These are phyloP conservation scores for Drosophila pruinosa DNA, from an alignment of 1,140 invertebrate genomes.

Conservation along the genomic window DNA sequence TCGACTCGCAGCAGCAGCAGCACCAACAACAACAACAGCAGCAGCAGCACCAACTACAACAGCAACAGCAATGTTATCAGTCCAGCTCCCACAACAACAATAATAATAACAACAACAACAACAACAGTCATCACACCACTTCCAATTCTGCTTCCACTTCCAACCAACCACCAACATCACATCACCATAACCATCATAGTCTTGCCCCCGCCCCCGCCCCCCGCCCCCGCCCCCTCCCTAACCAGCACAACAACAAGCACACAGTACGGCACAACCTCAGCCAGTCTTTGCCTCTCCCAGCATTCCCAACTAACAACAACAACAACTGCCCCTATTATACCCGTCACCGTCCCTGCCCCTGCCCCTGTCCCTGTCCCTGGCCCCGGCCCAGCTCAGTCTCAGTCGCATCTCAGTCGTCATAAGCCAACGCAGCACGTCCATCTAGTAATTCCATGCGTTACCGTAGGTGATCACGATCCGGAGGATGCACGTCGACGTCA, in stretches of 20 bases:
- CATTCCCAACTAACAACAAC: background rate
- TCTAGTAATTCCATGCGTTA: slow-evolving; percentile 92
- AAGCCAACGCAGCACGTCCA: slow-evolving; percentile 84
- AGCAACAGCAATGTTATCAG: slow-evolving; percentile 43
- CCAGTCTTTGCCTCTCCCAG: slow-evolving; percentile 29
- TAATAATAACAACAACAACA: slow-evolving; percentile 78
- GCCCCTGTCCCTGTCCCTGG: background rate
- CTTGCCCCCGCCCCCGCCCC: slow-evolving; percentile 18
- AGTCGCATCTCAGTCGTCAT: slow-evolving; percentile 72
- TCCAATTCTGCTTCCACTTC: slow-evolving; percentile 82
- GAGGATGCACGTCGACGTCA: slow-evolving; percentile 85
- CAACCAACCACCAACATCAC: slow-evolving; percentile 63
- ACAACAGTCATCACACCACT: slow-evolving; percentile 63
- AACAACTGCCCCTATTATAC: background rate
- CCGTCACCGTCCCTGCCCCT: background rate
- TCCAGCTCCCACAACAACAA: slow-evolving; percentile 61
- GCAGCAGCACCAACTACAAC: slow-evolving; percentile 63
- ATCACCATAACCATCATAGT: slow-evolving; percentile 57
- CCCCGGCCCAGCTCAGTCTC: slow-evolving; percentile 12
- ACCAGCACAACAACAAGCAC: slow-evolving; percentile 44
- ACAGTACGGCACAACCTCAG: slow-evolving; percentile 47
- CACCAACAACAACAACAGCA: slow-evolving; percentile 54
- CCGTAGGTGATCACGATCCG: slow-evolving; percentile 90
- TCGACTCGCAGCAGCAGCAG: slow-evolving; percentile 65
- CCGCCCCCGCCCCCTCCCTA: slow-evolving; percentile 25